Conservation (phyloP, 2,797 vertebrate species). For the Pseudochirops corinnae region DNA sequence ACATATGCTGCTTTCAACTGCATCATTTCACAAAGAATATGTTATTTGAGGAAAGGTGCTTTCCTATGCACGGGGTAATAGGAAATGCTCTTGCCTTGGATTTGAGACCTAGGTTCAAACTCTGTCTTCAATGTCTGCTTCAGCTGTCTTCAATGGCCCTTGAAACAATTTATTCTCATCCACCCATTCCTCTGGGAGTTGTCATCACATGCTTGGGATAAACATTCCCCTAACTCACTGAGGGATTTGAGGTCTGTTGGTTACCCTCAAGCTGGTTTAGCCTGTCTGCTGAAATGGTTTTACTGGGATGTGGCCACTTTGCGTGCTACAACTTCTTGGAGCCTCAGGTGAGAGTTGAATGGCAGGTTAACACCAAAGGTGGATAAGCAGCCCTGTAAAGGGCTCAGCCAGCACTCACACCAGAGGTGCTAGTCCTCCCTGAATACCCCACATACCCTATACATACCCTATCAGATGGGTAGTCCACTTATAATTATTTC, state of each 20-base stretch:
- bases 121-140: neutral
- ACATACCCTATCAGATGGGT: neutral
- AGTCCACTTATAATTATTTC: neutral
- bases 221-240: neutral
- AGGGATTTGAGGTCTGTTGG: neutral
- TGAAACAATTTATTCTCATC: neutral
- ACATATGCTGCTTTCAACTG: neutral
- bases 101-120: neutral
- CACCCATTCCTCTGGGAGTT: neutral
- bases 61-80: neutral
- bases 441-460: neutral
- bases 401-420: neutral
- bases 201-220: neutral
- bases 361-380: neutral
- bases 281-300: neutral
- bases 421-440: neutral
- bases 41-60: neutral
- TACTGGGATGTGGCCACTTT: neutral
- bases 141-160: neutral
- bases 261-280: neutral
- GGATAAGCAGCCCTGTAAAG: neutral
- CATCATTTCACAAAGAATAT: neutral
- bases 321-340: neutral
- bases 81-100: neutral
- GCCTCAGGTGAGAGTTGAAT: neutral